Evolutionary conservation across 2,797 vertebrate genomes (phyloP).

Genomic region (Odontamblyopus rebecca): DNA sequence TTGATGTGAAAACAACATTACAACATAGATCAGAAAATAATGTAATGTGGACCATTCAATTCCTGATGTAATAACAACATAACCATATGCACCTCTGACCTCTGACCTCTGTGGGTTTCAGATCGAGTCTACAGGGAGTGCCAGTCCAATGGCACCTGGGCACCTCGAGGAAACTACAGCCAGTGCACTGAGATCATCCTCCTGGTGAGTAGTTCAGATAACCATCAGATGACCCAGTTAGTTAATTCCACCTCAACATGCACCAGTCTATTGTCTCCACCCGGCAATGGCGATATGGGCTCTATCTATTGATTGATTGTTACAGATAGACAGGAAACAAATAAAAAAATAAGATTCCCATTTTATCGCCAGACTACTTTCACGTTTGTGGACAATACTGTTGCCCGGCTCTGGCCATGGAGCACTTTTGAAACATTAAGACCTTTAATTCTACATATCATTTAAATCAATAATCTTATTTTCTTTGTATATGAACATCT

Average conservation of each 20-base stretch:
- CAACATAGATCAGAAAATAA: no score
- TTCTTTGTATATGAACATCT: no score
- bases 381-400: no score
- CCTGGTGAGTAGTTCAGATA: constrained; percentile 76
- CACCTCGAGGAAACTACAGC: constrained; percentile 87
- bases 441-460: no score
- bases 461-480: no score
- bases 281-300: no score
- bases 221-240: not conserved
- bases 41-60: not conserved
- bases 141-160: constrained; percentile 88
- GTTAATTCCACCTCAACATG: not conserved
- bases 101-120: constrained; percentile 12
- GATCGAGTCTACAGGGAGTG: constrained; percentile 86
- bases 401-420: not conserved
- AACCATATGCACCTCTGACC: constrained; percentile 7
- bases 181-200: constrained; percentile 91
- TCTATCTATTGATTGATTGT: not conserved
- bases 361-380: no score
- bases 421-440: not conserved
- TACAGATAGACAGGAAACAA: not conserved
- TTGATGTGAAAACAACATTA: no score
- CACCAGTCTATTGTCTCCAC: not conserved
- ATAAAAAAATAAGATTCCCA: not conserved
- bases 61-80: not conserved